Conservation (phyloP, 2,797 vertebrate genomes). For the Amblyraja radiata region DNA sequence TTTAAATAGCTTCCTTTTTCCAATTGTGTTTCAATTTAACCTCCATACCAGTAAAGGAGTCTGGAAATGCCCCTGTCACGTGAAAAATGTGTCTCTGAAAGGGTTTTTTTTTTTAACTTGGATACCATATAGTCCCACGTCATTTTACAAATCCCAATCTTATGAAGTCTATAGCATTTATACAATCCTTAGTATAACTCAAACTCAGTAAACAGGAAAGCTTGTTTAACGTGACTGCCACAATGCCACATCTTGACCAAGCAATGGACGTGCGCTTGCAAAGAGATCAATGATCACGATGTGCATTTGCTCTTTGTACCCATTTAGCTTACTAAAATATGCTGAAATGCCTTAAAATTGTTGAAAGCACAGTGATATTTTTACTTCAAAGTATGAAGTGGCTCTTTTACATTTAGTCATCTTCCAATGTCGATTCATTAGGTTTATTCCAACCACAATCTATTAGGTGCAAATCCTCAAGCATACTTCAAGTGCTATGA, state of each 20-base stretch:
- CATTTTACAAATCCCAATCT: background rate
- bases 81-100: background rate
- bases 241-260: background rate
- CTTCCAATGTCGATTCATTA: background rate
- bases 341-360: background rate
- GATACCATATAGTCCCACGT: background rate
- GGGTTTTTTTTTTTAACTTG: no score
- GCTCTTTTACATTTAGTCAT: background rate
- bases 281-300: background rate
- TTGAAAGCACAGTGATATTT: background rate
- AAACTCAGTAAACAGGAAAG: background rate
- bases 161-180: background rate
- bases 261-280: background rate
- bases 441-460: background rate
- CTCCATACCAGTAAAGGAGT: background rate
- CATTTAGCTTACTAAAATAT: background rate
- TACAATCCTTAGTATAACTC: background rate
- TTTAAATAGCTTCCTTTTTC: background rate
- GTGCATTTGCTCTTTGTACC: background rate
- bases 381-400: background rate
- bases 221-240: background rate
- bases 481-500: background rate
- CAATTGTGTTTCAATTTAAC: conserved; percentile 28
- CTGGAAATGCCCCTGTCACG: background rate
- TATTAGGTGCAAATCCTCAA: background rate